Evolutionary conservation across 2,113 vertebrate genomes (phyloP), one percentile per base, ranked within the genome.

Genomic region (Campylorhamphus procurvoides): DNA sequence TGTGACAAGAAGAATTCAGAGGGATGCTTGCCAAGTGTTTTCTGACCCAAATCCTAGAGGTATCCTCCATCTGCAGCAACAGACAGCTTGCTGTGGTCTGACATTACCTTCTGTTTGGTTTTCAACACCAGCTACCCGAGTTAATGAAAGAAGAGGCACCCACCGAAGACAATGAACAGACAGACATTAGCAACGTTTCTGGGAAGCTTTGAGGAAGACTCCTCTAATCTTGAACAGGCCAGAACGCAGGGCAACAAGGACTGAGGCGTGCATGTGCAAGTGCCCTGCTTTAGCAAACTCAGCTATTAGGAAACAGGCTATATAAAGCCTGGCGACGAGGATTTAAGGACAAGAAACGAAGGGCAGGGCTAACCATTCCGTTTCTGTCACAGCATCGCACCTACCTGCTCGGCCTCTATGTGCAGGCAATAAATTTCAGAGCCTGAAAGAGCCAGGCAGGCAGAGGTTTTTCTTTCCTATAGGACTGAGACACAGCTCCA

Each of bases 41-140:
- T 89, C 89, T 94, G 91, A 91, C 92, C 93, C 87, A 94, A 95
- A 95, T 96, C 94, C 84, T 96, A 93, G 93, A 96, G 90, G 94
- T 91, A 94, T 75, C 94, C 84, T 95, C 94, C 96, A 93, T 89
- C 94, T 97, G 96, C 88, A 94, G 81, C 77, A 95, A 90, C 87
- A 92, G 94, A 94, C 94, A 94, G 60, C 82, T 94, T 29, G 28
- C 81, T 94, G 89, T 91, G 77, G 90, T 95, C 94, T 93, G 76
- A 89, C 93, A 96, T 89, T 96, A 95, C 94, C 89, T 96, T 97
- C 95, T 96, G 95, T 84, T 95, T 93, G 92, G 73, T 93, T 96
- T 96, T 96, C 93, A 90, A 77, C 83, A 94, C 91, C 84, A 95
- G 66, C 84, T 91, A 84, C 52, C 44, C 84, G 44, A 92, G 89